phyloP scores from a whole-genome alignment of 2,113 vertebrate genomes.

The Passer domesticus region DNA sequence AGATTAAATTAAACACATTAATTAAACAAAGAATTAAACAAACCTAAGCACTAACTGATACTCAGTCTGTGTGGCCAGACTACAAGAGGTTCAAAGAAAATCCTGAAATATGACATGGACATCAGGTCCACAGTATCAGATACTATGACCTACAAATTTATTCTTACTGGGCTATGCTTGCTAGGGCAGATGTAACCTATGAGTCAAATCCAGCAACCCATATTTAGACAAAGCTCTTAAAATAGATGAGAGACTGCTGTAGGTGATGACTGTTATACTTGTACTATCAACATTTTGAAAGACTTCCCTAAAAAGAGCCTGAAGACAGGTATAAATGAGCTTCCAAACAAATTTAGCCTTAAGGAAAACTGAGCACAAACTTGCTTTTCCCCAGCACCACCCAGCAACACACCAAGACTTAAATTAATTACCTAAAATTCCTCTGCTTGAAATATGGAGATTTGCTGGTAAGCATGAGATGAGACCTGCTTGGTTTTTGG shows the following conservation, averaged over 20 bases:
- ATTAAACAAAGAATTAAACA: not conserved
- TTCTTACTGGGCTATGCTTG: not conserved
- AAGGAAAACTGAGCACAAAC: not conserved
- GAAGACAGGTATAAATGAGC: not conserved
- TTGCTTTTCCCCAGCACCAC: not conserved
- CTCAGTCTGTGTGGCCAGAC: not conserved
- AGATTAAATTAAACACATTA: not conserved
- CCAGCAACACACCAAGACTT: not conserved
- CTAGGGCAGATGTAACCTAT: not conserved
- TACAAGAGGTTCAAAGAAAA: not conserved
- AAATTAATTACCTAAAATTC: not conserved
- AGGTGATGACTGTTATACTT: not conserved
- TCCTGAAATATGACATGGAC: not conserved
- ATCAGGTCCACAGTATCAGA: not conserved
- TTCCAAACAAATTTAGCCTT: not conserved
- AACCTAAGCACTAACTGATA: not conserved
- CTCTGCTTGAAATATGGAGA: not conserved
- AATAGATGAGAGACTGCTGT: not conserved
- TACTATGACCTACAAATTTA: not conserved
- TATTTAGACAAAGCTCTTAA: not conserved
- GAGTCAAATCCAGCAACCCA: not conserved
- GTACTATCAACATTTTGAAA: not conserved
- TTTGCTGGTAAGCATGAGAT: not conserved
- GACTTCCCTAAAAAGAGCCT: not conserved
- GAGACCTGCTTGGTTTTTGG: not conserved